Base-by-base conservation (phyloP, 2,113 vertebrate species). In the Rutilus rutilus region DNA sequence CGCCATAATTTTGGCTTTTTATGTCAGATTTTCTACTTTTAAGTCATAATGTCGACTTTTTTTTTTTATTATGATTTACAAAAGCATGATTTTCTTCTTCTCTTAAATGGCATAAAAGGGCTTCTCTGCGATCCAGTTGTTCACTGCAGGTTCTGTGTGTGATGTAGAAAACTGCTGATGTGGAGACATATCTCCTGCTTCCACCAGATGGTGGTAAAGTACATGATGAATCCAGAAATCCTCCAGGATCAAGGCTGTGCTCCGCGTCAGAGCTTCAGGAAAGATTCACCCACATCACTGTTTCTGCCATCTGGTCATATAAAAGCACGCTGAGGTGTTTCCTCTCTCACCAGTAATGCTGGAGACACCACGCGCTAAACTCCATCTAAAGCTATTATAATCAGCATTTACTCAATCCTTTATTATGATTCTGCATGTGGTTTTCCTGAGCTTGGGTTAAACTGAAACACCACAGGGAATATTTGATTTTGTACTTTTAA, bases 151-250 rank as follows among this genome's bases (percentile, higher is more conserved):
- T 57, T 57, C 0, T 57, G 50, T 17, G 50, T 19, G 64, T 33
- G 15, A 3, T 42, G 21, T 71, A 71, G 69, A 47, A 74, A 74
- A 6, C 71, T 73, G 69, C 69, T 42, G 69, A 42, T 73, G 42
- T 75, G 73, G 39, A 27, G 73, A 8, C 5, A 9, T 75, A 0
- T 4, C 12, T 8, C 14, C n/a, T 17, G 73, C 1, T 8, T n/a
- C 73, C 73, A 75, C 42, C 42, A 75, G 73, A 47, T 50, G 73
- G 73, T 27, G 73, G 5, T 75, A 9, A 75, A 50, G 33, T n/a
- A 3, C 8, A 71, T 1, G 33, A 23, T 12, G 9, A 71, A 1
- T 8, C 1, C 21, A 42, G n/a, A 0, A 71, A 23, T 42, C 36
- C 67, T 39, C 64, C 64, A 12, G 62, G 64, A 67, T 21, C 7